Evolutionary conservation across 2,113 vertebrate genomes (phyloP).

Genomic region (Motacilla tschutschensis): DNA sequence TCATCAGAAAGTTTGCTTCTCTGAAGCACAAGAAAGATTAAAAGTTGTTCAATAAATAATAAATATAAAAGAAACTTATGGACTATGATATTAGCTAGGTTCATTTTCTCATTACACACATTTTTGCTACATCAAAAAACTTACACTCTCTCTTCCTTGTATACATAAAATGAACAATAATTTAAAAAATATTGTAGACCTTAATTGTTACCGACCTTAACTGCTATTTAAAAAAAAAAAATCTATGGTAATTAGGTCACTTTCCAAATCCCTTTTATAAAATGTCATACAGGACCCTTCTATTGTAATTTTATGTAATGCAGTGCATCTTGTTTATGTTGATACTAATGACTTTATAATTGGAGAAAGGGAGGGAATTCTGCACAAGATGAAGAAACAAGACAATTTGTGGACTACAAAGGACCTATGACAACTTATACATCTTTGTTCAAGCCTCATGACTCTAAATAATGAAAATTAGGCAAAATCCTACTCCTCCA

Average conservation of each 20-base stretch:
- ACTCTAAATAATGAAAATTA: background rate
- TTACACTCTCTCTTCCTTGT: background rate
- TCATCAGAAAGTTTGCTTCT: background rate
- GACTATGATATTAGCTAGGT: background rate
- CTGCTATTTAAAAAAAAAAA: background rate
- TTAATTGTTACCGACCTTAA: background rate
- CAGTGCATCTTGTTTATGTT: background rate
- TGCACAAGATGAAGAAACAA: background rate
- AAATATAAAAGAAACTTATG: background rate
- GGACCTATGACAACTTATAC: background rate
- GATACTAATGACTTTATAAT: background rate
- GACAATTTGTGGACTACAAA: background rate
- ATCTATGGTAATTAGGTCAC: background rate
- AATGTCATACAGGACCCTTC: accelerated
- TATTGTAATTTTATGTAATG: background rate
- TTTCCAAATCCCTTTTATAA: background rate
- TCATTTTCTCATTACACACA: background rate
- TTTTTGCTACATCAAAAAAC: background rate
- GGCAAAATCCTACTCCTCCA: background rate
- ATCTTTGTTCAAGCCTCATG: background rate
- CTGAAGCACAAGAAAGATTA: background rate
- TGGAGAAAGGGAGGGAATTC: background rate
- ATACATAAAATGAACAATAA: background rate
- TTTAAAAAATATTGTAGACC: background rate
- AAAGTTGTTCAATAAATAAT: background rate